Evolutionary conservation across 37 sponge, comb jelly and placozoan species (phyloP).

Genomic region (Chondrosia reniformis): DNA sequence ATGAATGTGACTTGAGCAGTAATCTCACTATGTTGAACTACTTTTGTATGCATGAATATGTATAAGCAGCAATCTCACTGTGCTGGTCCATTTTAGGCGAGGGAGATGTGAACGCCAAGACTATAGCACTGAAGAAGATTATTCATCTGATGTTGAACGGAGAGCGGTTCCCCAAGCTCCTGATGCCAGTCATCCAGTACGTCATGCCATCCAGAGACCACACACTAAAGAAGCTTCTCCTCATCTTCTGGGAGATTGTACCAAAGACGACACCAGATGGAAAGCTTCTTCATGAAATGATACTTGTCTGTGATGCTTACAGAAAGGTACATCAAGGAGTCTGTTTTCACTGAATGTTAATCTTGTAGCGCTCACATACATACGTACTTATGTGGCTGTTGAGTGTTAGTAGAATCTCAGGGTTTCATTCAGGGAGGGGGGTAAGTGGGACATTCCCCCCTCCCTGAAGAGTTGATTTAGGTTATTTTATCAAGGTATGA

Average conservation of each 20-base stretch:
- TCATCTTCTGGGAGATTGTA: conserved; percentile 96
- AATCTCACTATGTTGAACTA: too few relatives aligned
- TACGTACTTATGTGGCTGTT: too few relatives aligned
- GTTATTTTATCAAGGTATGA: too few relatives aligned
- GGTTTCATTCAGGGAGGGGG: too few relatives aligned
- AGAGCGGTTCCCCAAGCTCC: conserved; percentile 85
- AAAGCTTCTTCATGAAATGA: conserved; percentile 98
- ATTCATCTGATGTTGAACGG: conserved; percentile 95
- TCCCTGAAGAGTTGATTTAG: too few relatives aligned
- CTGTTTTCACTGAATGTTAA: too few relatives aligned
- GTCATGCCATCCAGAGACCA: conserved; percentile 92
- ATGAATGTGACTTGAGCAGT: too few relatives aligned
- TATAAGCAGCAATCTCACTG: too few relatives aligned
- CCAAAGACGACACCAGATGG: conserved; percentile 95
- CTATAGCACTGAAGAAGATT: conserved; percentile 82
- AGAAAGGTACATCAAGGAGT: conserved; percentile 70
- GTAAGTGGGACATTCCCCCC: too few relatives aligned
- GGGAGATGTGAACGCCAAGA: conserved; percentile 66
- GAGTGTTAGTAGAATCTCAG: too few relatives aligned
- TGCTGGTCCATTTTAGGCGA: conserved; percentile 55
- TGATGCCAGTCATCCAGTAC: conserved; percentile 96
- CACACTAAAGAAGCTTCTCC: conserved; percentile 93
- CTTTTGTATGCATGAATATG: too few relatives aligned
- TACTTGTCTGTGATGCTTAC: conserved; percentile 96
- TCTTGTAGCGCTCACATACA: too few relatives aligned